phyloP scores from a whole-genome alignment of 2,888 invertebrate species.

The Cephus runcator region DNA sequence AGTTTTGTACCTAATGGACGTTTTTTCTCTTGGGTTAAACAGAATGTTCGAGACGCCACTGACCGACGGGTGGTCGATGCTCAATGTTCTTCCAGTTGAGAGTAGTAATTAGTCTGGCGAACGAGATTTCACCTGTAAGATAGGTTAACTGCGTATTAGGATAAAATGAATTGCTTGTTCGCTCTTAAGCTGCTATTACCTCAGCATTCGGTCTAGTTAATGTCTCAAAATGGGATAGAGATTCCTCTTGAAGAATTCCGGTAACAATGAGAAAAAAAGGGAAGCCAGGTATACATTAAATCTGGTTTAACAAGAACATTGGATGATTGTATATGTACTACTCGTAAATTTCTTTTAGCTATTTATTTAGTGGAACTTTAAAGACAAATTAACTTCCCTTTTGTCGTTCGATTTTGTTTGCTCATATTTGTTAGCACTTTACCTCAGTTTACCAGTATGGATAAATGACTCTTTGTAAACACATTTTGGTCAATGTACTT shows the following conservation, averaged over 20 bases:
- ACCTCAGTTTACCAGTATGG: not conserved
- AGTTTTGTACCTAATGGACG: not conserved
- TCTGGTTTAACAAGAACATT: no score
- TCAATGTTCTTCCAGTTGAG: no score
- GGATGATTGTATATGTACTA: no score
- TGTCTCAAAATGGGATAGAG: not conserved
- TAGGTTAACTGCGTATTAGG: slow-evolving; percentile 15
- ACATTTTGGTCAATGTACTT: not conserved
- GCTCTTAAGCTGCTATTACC: slow-evolving; percentile 14
- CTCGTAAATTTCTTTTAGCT: no score
- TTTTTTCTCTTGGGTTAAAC: not conserved
- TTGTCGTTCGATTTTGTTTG: not conserved
- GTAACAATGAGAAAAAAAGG: no score
- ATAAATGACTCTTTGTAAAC: not conserved
- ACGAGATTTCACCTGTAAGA: slow-evolving; percentile 18
- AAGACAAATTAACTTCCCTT: no score
- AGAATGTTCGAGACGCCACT: no score
- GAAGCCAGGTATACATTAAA: no score
- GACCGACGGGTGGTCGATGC: no score
- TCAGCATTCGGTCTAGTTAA: slow-evolving; percentile 1
- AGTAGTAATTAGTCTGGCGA: slow-evolving; percentile 13
- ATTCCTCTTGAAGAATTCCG: not conserved
- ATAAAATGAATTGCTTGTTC: slow-evolving; percentile 15
- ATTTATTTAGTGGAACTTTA: no score
- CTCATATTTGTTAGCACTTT: not conserved